phyloP scores from a whole-genome alignment of 2,888 invertebrate genomes.

The Parochlus steinenii region DNA sequence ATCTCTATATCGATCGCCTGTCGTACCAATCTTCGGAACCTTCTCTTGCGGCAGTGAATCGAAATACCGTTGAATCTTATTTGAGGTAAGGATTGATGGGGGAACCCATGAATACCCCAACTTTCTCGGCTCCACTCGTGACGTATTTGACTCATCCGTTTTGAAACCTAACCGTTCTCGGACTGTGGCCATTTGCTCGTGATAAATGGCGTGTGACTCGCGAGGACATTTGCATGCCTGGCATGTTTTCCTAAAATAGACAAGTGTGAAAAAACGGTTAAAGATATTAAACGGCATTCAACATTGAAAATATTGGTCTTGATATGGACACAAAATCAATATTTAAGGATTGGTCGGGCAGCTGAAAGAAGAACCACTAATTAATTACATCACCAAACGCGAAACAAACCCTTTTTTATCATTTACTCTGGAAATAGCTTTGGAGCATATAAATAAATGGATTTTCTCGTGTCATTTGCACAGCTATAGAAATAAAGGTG shows the following conservation, averaged over 20 bases:
- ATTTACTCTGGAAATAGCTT: too few species aligned
- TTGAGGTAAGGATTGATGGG: slow-evolving; percentile 25
- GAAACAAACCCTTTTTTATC: too few species aligned
- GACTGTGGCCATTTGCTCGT: slow-evolving; percentile 70
- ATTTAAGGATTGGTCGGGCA: slow-evolving; percentile 2
- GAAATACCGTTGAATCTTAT: slow-evolving; percentile 82
- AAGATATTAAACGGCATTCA: not conserved
- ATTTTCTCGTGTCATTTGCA: not conserved
- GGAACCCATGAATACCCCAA: slow-evolving; percentile 56
- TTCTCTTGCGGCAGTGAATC: slow-evolving; percentile 69
- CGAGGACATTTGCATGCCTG: slow-evolving; percentile 83
- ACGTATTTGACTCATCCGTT: slow-evolving; percentile 35
- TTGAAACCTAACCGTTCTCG: slow-evolving; percentile 53
- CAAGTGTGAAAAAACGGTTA: slow-evolving; percentile 12
- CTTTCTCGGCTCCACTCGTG: slow-evolving; percentile 39
- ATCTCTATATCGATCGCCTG: slow-evolving; percentile 65
- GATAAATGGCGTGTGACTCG: slow-evolving; percentile 77
- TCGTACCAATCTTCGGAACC: slow-evolving; percentile 53
- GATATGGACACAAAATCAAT: slow-evolving; percentile 3
- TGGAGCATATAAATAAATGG: slow-evolving; percentile 3
- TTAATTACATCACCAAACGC: too few species aligned
- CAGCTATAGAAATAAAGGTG: not conserved
- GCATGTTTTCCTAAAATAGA: slow-evolving; percentile 71
- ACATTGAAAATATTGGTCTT: not conserved
- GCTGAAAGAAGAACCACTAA: too few species aligned